Conservation (phyloP, 2,113 vertebrate species). For the Arizona elegans region DNA sequence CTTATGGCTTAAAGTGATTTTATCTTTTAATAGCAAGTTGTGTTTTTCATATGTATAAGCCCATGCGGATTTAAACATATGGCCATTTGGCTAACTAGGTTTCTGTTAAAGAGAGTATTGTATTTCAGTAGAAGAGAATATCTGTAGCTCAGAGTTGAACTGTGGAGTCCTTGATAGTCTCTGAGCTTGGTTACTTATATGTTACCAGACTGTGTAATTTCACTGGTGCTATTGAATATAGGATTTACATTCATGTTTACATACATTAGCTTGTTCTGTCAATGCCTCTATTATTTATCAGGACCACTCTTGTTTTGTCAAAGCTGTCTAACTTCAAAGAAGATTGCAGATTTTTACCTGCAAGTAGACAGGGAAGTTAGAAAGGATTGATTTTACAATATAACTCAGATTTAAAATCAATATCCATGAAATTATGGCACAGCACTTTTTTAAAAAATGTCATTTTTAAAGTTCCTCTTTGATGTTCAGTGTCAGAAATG, state of each 20-base stretch:
- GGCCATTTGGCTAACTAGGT: slow-evolving; percentile 11
- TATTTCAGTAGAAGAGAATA: slow-evolving; percentile 7
- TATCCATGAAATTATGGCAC: not conserved
- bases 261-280: not conserved
- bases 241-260: not conserved
- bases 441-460: not conserved
- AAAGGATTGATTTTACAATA: not conserved
- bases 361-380: accelerated
- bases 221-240: not conserved
- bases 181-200: not conserved
- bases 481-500: not conserved
- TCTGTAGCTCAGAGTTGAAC: not conserved
- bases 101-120: slow-evolving; percentile 18
- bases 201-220: not conserved
- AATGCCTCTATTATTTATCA: not conserved
- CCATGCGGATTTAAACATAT: slow-evolving; percentile 16
- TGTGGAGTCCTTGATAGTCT: not conserved
- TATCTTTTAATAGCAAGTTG: slow-evolving; percentile 24
- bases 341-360: not conserved
- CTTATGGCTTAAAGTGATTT: slow-evolving; percentile 23
- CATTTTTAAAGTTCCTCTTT: not conserved
- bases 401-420: not conserved
- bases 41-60: slow-evolving; percentile 15
- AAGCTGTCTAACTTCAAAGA: slow-evolving; percentile 15
- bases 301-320: not conserved